Base-by-base conservation (phyloP, 2,888 invertebrate species). In the Chalcis sispes region DNA sequence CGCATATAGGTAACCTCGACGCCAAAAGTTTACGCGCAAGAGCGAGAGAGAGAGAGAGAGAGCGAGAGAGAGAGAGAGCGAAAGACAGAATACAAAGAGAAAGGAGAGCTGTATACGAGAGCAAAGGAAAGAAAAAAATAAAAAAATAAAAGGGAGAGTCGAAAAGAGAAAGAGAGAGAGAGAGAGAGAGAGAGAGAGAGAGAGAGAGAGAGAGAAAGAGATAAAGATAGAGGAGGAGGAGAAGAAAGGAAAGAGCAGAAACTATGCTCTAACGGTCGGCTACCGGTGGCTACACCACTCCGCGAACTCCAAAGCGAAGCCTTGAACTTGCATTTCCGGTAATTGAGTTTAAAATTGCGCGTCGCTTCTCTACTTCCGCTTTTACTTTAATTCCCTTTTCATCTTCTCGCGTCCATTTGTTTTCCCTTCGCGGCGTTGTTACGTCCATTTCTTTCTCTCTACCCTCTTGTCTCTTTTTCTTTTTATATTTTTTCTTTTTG, bases 241-340 rank as follows among this genome's bases (percentile, higher is more conserved):
- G 2, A 27, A 13, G 25, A 4, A 15, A 29, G 59, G 54, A 67
- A 61, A 74, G 67, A 46, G 48, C 70, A 32, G 65, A 59, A 71
- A 71, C 59, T 64, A 13, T 48, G 56, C 56, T 64, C 56, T 42
- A 69, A 73, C 66, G 66, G 65, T 4, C 58, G 36, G n/a, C 56
- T 50, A 62, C 29, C 50, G 29, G 46, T n/a, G n/a, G n/a, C n/a
- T n/a, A n/a, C n/a, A n/a, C n/a, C n/a, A n/a, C n/a, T n/a, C n/a
- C n/a, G n/a, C n/a, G n/a, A n/a, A n/a, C n/a, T n/a, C n/a, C 18
- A 20, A 42, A 15, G 59, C 27, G 70, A 62, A 75, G 77, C 77
- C 77, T 72, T 75, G 75, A 77, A 77, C 77, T 75, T 77, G 75
- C 72, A 71, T 72, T 71, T 72, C 64, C 72, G 71, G 66, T 72